Evolutionary conservation across 2,888 invertebrate species (phyloP), one percentile per base, ranked within the genome.

Genomic region (Plebejus melissa): DNA sequence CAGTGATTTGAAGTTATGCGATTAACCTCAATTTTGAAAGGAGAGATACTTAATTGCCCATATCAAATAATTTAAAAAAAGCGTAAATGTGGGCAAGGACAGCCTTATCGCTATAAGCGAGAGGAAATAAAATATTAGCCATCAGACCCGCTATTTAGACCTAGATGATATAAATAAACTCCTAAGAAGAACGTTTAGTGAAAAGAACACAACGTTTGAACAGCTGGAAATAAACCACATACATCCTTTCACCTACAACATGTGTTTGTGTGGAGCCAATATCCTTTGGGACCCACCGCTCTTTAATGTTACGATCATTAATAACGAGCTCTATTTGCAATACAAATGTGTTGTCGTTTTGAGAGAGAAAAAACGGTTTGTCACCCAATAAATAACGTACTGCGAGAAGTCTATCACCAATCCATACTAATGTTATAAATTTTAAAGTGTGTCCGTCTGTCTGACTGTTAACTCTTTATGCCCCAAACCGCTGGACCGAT

Each of bases 311-410:
- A 65, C 65, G 65, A 65, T 65, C 65, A 65, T 65, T 65, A 65
- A 65, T 65, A 65, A 65, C 65, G 65, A 36, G 13, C 65, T 65
- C 65, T 65, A 65, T 65, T 75, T 75, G 75, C 65, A 65, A 75
- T 46, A 71, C 71, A 46, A 71, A 71, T 71, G 71, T 71, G 28
- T 71, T 41, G 46, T 46, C 71, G 28, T 71, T 46, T 71, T 46
- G 28, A 70, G 69, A 16, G 69, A 60, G 75, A 75, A 70, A 72
- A 75, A 75, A 54, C 28, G 71, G 60, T 75, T 71, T 58, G 60
- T 58, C 75, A 71, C 58, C n/a, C 72, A 70, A 75, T 75, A 75
- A 74, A 60, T 60, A 60, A 65, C 65, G 11, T 32, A 13, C 32
- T 5, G 32, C 5, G 28, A 11, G 13, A 65, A 13, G 11, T 65